phyloP scores from a whole-genome alignment of 1,140 invertebrate species.

The Apis florea region DNA sequence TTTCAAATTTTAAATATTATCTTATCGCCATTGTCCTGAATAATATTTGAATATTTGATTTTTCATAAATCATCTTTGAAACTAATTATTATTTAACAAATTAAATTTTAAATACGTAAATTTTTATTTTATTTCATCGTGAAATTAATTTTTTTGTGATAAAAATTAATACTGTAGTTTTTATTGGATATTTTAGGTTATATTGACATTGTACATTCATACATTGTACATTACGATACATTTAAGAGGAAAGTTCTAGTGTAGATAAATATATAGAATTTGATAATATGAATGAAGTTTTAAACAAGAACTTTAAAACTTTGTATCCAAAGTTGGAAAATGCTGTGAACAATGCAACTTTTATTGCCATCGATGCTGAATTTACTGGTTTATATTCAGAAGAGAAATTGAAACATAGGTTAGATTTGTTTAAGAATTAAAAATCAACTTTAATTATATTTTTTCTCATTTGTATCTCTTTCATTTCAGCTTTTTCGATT shows the following conservation, averaged over 20 bases:
- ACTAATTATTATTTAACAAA: not conserved
- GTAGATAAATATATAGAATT: not conserved
- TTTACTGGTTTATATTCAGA: constrained; percentile 83
- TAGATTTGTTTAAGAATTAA: constrained; percentile 38
- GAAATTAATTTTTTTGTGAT: not conserved
- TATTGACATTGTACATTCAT: not conserved
- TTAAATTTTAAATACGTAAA: not conserved
- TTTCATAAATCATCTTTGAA: not conserved
- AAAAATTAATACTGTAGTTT: not conserved
- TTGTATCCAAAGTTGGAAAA: constrained; percentile 79
- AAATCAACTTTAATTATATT: not conserved
- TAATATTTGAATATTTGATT: not conserved
- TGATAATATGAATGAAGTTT: constrained; percentile 77
- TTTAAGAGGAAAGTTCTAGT: too few species aligned
- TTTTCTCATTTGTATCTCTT: constrained; percentile 43
- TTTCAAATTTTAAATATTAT: not conserved
- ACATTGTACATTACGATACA: too few species aligned
- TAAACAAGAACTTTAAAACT: constrained; percentile 80
- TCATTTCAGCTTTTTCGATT: constrained; percentile 86
- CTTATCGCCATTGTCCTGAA: not conserved
- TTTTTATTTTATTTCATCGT: not conserved
- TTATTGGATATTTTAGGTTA: not conserved
- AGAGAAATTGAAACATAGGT: constrained; percentile 81
- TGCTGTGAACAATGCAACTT: constrained; percentile 79
- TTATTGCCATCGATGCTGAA: constrained; percentile 86